Conservation (phyloP, 2,888 invertebrate species). For the Nomada hirtipes region DNA sequence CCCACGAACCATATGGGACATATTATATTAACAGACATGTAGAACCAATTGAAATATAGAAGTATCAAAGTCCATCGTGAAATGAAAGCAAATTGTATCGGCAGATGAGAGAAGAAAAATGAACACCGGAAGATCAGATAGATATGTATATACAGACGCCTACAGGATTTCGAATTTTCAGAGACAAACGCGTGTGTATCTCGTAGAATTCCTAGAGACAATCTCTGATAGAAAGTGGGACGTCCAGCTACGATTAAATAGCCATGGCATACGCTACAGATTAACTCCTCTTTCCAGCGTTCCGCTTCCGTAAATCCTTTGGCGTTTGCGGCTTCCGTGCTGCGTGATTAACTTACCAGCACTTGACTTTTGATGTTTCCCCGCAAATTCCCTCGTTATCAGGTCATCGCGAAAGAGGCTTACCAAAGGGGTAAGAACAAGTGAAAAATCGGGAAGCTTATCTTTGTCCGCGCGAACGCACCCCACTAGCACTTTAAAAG, state of each 20-base stretch:
- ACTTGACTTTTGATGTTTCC: slow-evolving; percentile 36
- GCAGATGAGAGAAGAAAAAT: background rate
- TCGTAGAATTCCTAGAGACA: background rate
- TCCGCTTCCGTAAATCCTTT: slow-evolving; percentile 39
- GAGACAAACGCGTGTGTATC: too few species aligned
- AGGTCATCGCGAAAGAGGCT: slow-evolving; percentile 15
- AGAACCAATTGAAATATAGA: background rate
- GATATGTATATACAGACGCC: background rate
- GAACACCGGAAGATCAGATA: too few species aligned
- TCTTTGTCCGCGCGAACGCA: background rate
- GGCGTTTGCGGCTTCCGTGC: slow-evolving; percentile 28
- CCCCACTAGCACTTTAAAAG: background rate
- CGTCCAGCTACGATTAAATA: slow-evolving; percentile 33
- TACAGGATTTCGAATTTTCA: background rate
- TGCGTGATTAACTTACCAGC: slow-evolving; percentile 43
- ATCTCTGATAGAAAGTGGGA: slow-evolving; percentile 9
- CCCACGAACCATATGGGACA: background rate
- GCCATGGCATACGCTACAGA: slow-evolving; percentile 34
- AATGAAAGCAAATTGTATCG: background rate
- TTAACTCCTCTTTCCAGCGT: slow-evolving; percentile 40
- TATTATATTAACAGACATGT: background rate
- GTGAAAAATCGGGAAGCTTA: slow-evolving; percentile 16
- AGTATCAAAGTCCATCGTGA: background rate
- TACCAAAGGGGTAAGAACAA: slow-evolving; percentile 1
- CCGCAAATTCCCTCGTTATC: slow-evolving; percentile 12